Evolutionary conservation across 1,140 invertebrate species (phyloP).

Genomic region (Sinonovacula constricta): DNA sequence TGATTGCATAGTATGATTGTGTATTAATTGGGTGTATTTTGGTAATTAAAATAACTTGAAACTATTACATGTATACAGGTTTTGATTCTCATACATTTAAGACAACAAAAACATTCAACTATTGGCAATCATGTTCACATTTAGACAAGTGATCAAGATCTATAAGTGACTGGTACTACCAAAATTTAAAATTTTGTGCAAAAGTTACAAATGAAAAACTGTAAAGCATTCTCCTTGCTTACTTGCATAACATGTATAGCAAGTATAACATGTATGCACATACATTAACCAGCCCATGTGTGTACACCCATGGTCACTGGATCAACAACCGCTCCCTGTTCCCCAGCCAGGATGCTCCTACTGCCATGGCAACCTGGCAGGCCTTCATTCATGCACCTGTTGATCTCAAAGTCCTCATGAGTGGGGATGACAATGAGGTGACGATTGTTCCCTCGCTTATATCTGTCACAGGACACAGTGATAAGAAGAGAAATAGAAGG

Average conservation of each 20-base stretch:
- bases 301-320: slow-evolving; percentile 77
- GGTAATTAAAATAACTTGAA: no score
- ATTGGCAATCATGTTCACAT: background rate
- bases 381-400: slow-evolving; percentile 66
- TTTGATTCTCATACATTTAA: no score
- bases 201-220: no score
- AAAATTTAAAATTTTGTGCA: no score
- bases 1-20: no score
- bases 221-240: background rate
- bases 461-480: no score
- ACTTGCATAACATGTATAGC: background rate
- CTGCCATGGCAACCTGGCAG: slow-evolving; percentile 79
- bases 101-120: no score
- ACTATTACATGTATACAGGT: no score
- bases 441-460: no score
- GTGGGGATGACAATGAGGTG: slow-evolving; percentile 73
- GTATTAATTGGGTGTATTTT: no score
- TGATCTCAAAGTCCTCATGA: slow-evolving; percentile 73
- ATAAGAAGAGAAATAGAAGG: no score
- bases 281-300: slow-evolving; percentile 61
- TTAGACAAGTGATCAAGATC: background rate
- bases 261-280: background rate
- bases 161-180: background rate
- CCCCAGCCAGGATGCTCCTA: slow-evolving; percentile 79
- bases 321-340: slow-evolving; percentile 79